Evolutionary conservation across 2,888 invertebrate genomes (phyloP).

Genomic region (Steinernema hermaphroditum): DNA sequence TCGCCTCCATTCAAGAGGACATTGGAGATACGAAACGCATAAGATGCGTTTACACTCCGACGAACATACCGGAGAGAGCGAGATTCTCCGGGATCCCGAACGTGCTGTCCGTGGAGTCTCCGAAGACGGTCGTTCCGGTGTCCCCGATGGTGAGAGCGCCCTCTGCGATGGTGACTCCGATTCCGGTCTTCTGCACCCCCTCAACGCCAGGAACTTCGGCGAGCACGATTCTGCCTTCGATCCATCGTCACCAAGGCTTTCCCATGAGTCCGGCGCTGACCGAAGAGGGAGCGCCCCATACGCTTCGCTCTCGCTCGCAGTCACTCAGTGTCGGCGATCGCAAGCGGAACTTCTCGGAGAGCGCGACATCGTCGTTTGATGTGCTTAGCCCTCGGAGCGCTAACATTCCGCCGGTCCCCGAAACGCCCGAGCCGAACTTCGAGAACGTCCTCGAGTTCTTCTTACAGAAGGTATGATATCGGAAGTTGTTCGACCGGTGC

Average conservation of each 20-base stretch:
- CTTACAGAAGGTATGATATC: background rate
- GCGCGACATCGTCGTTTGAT: background rate
- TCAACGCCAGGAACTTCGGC: background rate
- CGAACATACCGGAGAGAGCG: background rate
- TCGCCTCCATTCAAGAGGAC: background rate
- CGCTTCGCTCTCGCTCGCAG: background rate
- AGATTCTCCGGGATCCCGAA: background rate
- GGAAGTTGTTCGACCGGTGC: background rate
- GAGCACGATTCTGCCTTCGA: background rate
- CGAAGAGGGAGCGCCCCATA: background rate
- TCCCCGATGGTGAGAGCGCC: slow-evolving; percentile 5
- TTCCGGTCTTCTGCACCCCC: background rate
- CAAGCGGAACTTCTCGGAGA: background rate
- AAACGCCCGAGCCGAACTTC: background rate
- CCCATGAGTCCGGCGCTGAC: slow-evolving; percentile 8
- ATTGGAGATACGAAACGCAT: background rate
- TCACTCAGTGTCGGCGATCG: background rate
- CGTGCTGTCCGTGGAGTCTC: background rate
- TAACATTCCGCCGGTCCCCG: background rate
- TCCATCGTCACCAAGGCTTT: slow-evolving; percentile 9
- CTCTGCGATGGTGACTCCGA: background rate
- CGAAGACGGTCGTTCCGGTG: background rate
- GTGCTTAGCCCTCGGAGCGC: background rate
- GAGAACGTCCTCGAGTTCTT: slow-evolving; percentile 19
- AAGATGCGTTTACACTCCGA: slow-evolving; percentile 10